Base-by-base conservation (phyloP, 2,797 vertebrate genomes). In the Carapus acus region DNA sequence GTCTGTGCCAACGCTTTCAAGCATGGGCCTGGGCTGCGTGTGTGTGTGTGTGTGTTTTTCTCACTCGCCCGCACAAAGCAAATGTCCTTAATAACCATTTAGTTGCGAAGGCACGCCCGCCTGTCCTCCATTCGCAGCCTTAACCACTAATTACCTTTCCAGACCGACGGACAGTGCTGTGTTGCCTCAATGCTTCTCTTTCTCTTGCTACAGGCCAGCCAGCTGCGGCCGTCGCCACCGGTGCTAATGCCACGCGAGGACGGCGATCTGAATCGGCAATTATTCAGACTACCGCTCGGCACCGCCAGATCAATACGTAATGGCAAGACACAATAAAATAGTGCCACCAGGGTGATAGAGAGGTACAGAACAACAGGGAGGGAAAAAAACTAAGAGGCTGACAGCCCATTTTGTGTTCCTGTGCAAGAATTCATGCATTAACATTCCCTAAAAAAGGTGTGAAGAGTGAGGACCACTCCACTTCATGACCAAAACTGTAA, bases 31-130 rank as follows among this genome's bases (percentile, higher is more conserved):
- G 73, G 65, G 47, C 54, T 61, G 8, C 6, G 6, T 29, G 27
- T n/a, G n/a, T n/a, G n/a, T n/a, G n/a, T n/a, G 14, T 73, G 55
- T 68, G 60, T 78, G 71, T 58, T 54, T 74, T 79, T 79, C 74
- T 76, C 77, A 76, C 76, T 75, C 76, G 54, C 72, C 76, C 73
- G 69, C 70, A 71, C 69, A 54, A 74, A 80, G 80, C 65, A 76
- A 85, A 85, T 78, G 79, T 67, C 73, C 77, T 86, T 86, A 86
- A 84, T 82, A 87, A 84, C 80, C 83, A 86, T 88, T 86, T 86
- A 86, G 80, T 78, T 83, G 83, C 85, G 71, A 71, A 75, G 73
- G 83, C 86, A 85, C 74, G 82, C 77, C 73, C 68, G 81, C 76
- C 79, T 76, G 71, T 81, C 71, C 69, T 58, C 74, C 67, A 83